Evolutionary conservation across 2,113 vertebrate genomes (phyloP).

Genomic region (Alligator sinensis): DNA sequence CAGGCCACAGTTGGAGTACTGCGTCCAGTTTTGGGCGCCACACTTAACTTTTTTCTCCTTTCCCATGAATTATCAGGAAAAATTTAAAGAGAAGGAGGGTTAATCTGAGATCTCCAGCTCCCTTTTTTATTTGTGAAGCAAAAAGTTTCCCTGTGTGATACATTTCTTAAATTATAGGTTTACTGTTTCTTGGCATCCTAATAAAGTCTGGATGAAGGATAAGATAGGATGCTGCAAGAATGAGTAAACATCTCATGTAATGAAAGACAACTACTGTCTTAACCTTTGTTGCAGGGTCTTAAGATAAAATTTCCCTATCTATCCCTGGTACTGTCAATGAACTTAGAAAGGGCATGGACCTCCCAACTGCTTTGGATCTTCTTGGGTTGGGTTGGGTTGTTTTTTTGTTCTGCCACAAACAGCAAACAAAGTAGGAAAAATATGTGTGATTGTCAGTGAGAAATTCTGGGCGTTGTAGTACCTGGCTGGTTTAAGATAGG

Average conservation of each 20-base stretch:
- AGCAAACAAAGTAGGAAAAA: constrained; percentile 15
- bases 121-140: constrained; percentile 59
- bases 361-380: constrained; percentile 8
- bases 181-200: constrained; percentile 65
- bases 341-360: constrained; percentile 73
- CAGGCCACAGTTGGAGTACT: accelerated
- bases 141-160: constrained; percentile 43
- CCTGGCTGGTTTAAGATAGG: background rate
- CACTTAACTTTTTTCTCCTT: too few relatives aligned
- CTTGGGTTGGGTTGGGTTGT: background rate
- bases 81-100: background rate
- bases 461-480: background rate
- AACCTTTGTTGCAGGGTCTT: constrained; percentile 80
- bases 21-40: background rate
- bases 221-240: constrained; percentile 73
- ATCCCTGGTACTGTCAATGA: constrained; percentile 73
- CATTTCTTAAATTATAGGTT: constrained; percentile 72
- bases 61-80: too few relatives aligned
- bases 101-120: constrained; percentile 25
- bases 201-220: constrained; percentile 76
- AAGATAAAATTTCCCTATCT: constrained; percentile 80
- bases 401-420: background rate
- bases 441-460: background rate
- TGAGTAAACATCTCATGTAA: constrained; percentile 79
- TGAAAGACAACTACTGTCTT: constrained; percentile 76